Evolutionary conservation across 2,888 invertebrate species (phyloP).

Genomic region (Petrolisthes manimaculis): DNA sequence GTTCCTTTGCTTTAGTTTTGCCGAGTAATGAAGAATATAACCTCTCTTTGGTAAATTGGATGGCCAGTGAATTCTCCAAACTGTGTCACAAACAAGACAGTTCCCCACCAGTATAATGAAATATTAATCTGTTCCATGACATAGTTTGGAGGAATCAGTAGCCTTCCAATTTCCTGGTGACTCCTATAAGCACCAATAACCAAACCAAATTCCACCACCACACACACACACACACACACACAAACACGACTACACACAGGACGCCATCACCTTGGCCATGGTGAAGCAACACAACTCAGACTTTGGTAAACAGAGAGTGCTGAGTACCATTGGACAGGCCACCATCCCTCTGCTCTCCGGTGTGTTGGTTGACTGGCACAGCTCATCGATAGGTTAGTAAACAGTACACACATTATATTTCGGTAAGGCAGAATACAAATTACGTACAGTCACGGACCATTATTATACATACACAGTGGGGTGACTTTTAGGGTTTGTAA

Average conservation of each 20-base stretch:
- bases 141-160: too few relatives aligned
- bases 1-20: not conserved
- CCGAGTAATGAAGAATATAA: not conserved
- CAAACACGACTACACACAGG: not conserved
- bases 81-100: too few relatives aligned
- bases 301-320: conserved; percentile 83
- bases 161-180: too few relatives aligned
- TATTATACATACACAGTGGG: too few relatives aligned
- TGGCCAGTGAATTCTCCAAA: too few relatives aligned
- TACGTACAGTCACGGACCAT: too few relatives aligned
- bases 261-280: conserved; percentile 8
- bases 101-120: too few relatives aligned
- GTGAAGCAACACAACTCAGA: conserved; percentile 72
- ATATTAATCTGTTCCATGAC: too few relatives aligned
- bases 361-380: conserved; percentile 80
- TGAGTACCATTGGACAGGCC: conserved; percentile 77
- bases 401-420: too few relatives aligned
- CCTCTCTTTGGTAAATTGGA: not conserved
- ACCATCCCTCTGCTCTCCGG: conserved; percentile 78
- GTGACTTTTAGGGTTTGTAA: too few relatives aligned
- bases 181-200: not conserved
- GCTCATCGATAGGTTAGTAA: conserved; percentile 68
- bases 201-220: not conserved
- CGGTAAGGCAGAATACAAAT: too few relatives aligned
- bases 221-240: too few relatives aligned